Base-by-base conservation (phyloP, 2,797 vertebrate genomes). In the Acipenser ruthenus region DNA sequence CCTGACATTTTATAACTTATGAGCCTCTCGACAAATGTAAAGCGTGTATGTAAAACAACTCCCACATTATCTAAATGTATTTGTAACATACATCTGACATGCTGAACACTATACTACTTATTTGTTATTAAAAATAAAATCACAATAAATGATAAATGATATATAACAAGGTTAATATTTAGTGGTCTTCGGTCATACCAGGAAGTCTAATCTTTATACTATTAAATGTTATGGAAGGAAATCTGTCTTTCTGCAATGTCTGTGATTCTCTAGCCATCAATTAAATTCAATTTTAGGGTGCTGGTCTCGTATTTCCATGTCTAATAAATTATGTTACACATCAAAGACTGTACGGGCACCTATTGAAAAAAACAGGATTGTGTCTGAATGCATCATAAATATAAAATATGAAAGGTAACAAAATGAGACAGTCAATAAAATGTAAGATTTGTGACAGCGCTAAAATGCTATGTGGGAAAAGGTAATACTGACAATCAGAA, bases 351-450 rank as follows among this genome's bases (percentile, higher is more conserved):
- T 87, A 89, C 82, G 87, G 89, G 87, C 83, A 87, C 84, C 88
- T 90, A 81, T 90, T 91, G 89, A 90, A 85, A 84, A 86, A 89
- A 91, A 90, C 88, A 89, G 87, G 85, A 73, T 77, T 84, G 89
- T 87, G 87, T 87, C 82, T 86, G 88, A 90, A 91, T 83, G 74
- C 79, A 81, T 84, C 87, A 89, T 93, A 92, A 95, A 93, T 85
- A 79, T 94, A 89, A 95, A 93, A 94, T 92, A 93, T 91, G 90
- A 92, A 92, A 83, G 77, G 85, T 82, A 78, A 82, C 88, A 95
- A 93, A 94, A 91, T 90, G 90, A 93, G 88, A 88, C 90, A 87
- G 89, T 91, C 92, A 93, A 92, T 95, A 92, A 94, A 94, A 91
- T 82, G 72, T 76, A 81, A 89, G 87, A 93, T 94, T 93, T 91